A percentile compares a stretch with the other conserved stretches of the same genome.
Evolutionary conservation across 2,888 invertebrate genomes (phyloP).

Genomic region (Eupithecia subfuscata): DNA sequence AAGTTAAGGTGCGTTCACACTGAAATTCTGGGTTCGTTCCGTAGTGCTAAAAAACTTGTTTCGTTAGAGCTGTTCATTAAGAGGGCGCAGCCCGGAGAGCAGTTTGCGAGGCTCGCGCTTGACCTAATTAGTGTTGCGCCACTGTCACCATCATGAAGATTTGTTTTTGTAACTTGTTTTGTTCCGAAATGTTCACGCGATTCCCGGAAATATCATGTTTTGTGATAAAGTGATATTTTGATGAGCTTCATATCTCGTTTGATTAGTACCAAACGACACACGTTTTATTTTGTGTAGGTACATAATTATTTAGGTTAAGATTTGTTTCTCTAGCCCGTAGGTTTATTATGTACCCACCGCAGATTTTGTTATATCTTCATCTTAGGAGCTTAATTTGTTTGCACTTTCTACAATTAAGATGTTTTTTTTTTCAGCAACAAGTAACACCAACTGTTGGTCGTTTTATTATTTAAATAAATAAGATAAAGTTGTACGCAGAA

Average conservation of each 20-base stretch:
- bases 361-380: too few species aligned
- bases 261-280: too few species aligned
- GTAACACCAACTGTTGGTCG: too few species aligned
- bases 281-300: too few species aligned
- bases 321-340: too few species aligned
- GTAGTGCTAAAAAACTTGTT: conserved; percentile 70
- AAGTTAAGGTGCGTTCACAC: conserved; percentile 24
- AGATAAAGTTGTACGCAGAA: too few species aligned
- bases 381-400: too few species aligned
- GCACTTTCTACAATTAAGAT: too few species aligned
- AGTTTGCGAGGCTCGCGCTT: conserved; percentile 71
- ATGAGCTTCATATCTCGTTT: background rate
- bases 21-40: conserved; percentile 46
- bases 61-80: conserved; percentile 76
- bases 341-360: too few species aligned
- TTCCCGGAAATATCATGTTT: conserved; percentile 32
- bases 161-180: conserved; percentile 65
- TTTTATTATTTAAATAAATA: too few species aligned
- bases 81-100: conserved; percentile 67
- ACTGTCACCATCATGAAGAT: conserved; percentile 66
- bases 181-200: conserved; percentile 50
- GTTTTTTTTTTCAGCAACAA: too few species aligned
- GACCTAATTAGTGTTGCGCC: conserved; percentile 72
- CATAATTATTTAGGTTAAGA: too few species aligned
- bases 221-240: background rate